phyloP scores from a whole-genome alignment of 1,140 invertebrate genomes.

The Caenorhabditis brenneri region DNA sequence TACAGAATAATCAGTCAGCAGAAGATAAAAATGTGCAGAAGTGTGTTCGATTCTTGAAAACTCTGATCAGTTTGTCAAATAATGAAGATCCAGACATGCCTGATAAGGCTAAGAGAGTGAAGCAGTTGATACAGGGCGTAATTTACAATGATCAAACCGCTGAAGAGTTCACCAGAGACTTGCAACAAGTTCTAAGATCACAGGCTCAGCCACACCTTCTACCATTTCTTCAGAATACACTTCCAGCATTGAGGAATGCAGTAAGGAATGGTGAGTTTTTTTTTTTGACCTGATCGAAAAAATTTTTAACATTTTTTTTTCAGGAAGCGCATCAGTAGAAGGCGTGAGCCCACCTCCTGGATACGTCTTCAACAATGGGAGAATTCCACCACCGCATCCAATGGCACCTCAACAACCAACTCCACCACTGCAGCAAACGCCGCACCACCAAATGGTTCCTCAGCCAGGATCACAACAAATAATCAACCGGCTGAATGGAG shows the following conservation, averaged over 20 bases:
- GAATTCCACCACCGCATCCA: background rate
- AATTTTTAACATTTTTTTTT: background rate
- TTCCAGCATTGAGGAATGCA: constrained; percentile 40
- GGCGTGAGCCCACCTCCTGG: constrained; percentile 27
- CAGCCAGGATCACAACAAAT: background rate
- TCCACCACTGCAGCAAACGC: background rate
- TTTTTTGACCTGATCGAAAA: background rate
- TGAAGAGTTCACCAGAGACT: constrained; percentile 38
- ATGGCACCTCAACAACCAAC: background rate
- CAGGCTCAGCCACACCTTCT: constrained; percentile 51
- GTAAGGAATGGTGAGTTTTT: constrained; percentile 23
- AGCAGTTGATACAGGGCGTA: constrained; percentile 41
- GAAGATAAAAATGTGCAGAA: constrained; percentile 43
- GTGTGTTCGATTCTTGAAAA: constrained; percentile 51
- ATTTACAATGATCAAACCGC: constrained; percentile 25
- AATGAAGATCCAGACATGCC: constrained; percentile 10
- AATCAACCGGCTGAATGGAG: background rate
- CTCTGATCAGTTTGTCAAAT: constrained; percentile 37
- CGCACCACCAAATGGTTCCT: background rate
- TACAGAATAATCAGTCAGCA: background rate
- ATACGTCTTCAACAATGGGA: constrained; percentile 26
- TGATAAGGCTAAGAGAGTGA: constrained; percentile 12
- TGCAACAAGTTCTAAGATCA: constrained; percentile 45
- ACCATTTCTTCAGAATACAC: constrained; percentile 48
- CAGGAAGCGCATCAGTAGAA: constrained; percentile 37